Evolutionary conservation across 2,797 vertebrate species (phyloP), one percentile per base, ranked within the genome.

Genomic region (Lindbergichthys nudifrons): DNA sequence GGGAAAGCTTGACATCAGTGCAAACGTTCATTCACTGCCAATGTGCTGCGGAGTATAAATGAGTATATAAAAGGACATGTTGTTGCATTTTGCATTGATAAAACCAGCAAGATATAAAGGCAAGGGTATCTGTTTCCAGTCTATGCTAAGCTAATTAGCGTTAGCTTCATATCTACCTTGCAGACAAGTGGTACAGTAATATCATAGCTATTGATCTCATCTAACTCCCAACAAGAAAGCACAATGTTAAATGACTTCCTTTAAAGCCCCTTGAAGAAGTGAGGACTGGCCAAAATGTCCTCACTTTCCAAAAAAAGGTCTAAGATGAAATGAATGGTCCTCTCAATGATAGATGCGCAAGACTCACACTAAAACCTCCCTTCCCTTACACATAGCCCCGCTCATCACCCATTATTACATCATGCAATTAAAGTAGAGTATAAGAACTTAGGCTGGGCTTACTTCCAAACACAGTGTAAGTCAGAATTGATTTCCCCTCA

Each of bases 391-490:
- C 61, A 58, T 46, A 41, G 50, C 50, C 56, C 46, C 32, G 5
- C 82, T 76, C 79, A 77, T 83, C 76, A 47, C 73, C 75, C 65
- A 67, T 51, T 54, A 78, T 85, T 88, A 90, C 86, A 89, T 92
- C 84, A 87, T 75, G 83, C 80, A 87, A 90, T 93, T 86, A 86
- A 79, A 81, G 48, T 64, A 41, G 70, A 91, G 89, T 89, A 87
- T 61, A 67, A 46, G 78, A 87, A 79, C 71, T 73, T 75, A 73
- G 69, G 65, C 80, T 39, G 80, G 87, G 82, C 80, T 76, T 23
- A 58, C 65, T 65, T 91, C 85, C 81, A 83, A 87, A 86, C 77
- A 77, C 70, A 64, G 78, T 86, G 83, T 80, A 83, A 72, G 77
- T 74, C 75, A 43, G 26, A 80, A 87, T 88, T 82, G 90, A 90